These are phyloP conservation scores for Machimus rusticus DNA, from an alignment of 2,888 invertebrate species.

Conservation along the genomic window DNA sequence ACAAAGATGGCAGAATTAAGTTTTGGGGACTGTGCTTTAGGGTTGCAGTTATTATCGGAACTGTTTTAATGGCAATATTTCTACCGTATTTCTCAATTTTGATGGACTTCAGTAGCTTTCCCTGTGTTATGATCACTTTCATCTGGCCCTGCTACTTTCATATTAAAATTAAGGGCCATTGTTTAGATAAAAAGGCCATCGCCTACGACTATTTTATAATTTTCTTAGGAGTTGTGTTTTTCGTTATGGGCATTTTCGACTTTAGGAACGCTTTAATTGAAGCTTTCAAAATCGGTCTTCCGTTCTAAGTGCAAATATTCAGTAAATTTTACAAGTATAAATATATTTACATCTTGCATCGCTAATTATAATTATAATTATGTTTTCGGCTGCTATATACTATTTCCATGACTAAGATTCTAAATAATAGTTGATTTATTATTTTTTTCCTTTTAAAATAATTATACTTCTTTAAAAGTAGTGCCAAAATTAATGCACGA, in stretches of 20 bases:
- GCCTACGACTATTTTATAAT: conserved; percentile 95
- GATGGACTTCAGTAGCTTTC: conserved; percentile 99
- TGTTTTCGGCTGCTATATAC: not conserved
- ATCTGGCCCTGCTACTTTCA: conserved; percentile 99
- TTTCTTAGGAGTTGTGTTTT: conserved; percentile 88
- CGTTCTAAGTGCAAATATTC: conserved; percentile 60
- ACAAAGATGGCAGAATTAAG: conserved; percentile 88
- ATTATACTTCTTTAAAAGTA: not conserved
- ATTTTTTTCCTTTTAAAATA: not conserved
- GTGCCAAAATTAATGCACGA: not conserved
- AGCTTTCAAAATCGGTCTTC: too few species aligned
- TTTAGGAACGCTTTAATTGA: conserved; percentile 70
- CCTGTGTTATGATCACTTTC: conserved; percentile 98
- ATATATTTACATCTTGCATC: not conserved
- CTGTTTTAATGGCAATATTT: conserved; percentile 97
- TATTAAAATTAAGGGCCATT: conserved; percentile 86
- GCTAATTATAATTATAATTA: not conserved
- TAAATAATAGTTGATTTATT: not conserved
- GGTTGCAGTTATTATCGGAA: conserved; percentile 86
- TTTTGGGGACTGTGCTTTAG: conserved; percentile 96
- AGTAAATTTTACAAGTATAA: not conserved
- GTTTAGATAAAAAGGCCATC: conserved; percentile 78
- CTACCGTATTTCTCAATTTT: conserved; percentile 96
- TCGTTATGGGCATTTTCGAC: conserved; percentile 91
- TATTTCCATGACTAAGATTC: not conserved